Conservation (phyloP, 2,797 vertebrate species). For the Cygnus olor region DNA sequence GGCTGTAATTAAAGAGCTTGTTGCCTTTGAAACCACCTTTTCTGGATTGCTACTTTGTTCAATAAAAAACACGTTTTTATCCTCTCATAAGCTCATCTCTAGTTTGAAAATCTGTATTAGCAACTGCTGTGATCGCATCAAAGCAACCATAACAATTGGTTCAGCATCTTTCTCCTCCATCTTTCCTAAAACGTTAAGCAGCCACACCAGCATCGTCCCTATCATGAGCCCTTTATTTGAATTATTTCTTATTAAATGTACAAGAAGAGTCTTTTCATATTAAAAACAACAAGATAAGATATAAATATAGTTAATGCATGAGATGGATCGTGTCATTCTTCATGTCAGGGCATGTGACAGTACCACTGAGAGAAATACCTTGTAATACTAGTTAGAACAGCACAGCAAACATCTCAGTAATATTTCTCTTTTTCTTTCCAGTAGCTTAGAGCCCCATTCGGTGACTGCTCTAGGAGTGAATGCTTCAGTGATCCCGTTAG, state of each 20-base stretch:
- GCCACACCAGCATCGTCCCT: background rate
- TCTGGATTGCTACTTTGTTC: constrained; percentile 68
- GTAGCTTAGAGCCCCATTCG: background rate
- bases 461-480: background rate
- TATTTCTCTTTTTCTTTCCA: background rate
- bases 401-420: background rate
- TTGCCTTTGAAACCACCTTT: constrained; percentile 77
- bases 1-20: constrained; percentile 73
- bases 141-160: constrained; percentile 43
- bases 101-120: constrained; percentile 63
- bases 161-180: constrained; percentile 50
- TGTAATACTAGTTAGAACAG: background rate
- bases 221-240: background rate
- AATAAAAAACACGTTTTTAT: constrained; percentile 72
- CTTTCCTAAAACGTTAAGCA: constrained; percentile 49
- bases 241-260: constrained; percentile 1
- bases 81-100: constrained; percentile 66
- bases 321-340: background rate
- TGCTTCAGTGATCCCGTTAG: background rate
- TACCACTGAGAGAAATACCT: background rate
- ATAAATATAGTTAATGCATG: background rate
- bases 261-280: background rate
- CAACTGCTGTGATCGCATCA: constrained; percentile 57
- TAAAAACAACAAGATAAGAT: background rate
- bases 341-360: background rate